These are phyloP conservation scores for Neogobius melanostomus DNA, from an alignment of 2,113 vertebrate species.

Conservation along the genomic window DNA sequence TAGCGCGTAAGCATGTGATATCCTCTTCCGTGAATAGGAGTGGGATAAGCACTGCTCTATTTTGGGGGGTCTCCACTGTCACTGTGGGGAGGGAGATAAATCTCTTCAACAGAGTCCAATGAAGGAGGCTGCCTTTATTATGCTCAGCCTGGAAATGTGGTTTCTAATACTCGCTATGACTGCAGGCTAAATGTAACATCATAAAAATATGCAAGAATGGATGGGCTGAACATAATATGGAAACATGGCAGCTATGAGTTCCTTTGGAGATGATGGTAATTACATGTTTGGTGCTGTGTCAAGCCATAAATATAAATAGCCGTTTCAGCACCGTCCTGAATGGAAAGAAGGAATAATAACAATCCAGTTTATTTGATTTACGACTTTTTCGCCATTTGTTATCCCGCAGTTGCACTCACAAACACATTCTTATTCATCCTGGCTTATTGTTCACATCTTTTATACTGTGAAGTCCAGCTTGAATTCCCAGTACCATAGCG, in stretches of 20 bases:
- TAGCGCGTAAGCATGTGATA: slow-evolving; percentile 10
- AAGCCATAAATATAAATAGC: slow-evolving; percentile 6
- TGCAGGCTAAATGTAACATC: not conserved
- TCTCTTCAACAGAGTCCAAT: slow-evolving; percentile 13
- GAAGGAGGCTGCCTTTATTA: not conserved
- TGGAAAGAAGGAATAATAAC: not conserved
- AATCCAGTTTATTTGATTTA: not conserved
- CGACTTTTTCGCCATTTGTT: too few relatives aligned
- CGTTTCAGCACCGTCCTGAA: not conserved
- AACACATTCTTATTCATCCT: too few relatives aligned
- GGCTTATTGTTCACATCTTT: too few relatives aligned
- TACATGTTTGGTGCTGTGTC: not conserved
- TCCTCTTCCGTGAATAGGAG: slow-evolving; percentile 49
- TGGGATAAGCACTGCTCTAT: slow-evolving; percentile 48
- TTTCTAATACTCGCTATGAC: slow-evolving; percentile 1
- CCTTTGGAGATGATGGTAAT: slow-evolving; percentile 9
- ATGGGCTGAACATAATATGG: not conserved
- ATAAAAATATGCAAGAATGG: slow-evolving; percentile 1
- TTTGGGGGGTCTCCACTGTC: slow-evolving; percentile 42
- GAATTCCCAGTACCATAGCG: too few relatives aligned
- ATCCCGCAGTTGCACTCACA: too few relatives aligned
- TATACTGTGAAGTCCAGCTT: too few relatives aligned
- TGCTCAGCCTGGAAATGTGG: slow-evolving; percentile 2
- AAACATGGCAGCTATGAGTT: slow-evolving; percentile 1
- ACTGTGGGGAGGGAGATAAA: slow-evolving; percentile 40